Conservation (phyloP, 2,888 invertebrate genomes). For the Allolobophora icterica region DNA sequence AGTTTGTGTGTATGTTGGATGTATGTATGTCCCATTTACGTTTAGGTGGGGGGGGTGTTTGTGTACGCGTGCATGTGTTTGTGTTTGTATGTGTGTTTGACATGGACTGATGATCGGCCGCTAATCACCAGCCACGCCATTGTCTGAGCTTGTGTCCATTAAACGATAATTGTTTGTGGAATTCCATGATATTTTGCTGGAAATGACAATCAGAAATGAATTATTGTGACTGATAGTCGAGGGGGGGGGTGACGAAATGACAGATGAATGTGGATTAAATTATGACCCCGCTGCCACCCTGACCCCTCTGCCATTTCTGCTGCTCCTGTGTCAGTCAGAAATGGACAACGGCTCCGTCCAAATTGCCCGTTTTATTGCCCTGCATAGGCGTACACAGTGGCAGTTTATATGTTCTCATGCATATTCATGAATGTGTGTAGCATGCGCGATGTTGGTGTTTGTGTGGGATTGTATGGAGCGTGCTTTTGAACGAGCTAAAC, state of each 20-base stretch:
- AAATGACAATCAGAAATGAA: slow-evolving; percentile 17
- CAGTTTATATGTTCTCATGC: neutral
- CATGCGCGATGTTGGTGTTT: neutral
- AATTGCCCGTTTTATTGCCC: neutral
- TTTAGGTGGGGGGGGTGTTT: too few relatives aligned
- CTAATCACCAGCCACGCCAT: neutral
- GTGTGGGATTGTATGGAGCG: neutral
- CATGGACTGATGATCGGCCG: neutral
- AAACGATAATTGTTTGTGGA: neutral
- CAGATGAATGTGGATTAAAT: neutral
- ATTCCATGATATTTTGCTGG: slow-evolving; percentile 5
- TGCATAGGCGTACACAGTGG: neutral
- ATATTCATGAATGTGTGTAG: neutral
- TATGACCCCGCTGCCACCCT: neutral
- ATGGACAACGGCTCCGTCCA: neutral
- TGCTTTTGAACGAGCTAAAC: too few relatives aligned
- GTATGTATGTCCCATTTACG: too few relatives aligned
- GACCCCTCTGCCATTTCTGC: neutral
- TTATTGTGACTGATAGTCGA: neutral
- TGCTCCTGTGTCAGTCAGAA: neutral
- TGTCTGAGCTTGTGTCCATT: slow-evolving; percentile 11
- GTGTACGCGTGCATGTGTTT: neutral
- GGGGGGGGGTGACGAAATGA: neutral
- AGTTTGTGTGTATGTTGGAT: too few relatives aligned
- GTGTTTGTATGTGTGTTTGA: neutral